phyloP scores from a whole-genome alignment of 2,113 vertebrate species.

The Ptilonorhynchus violaceus region DNA sequence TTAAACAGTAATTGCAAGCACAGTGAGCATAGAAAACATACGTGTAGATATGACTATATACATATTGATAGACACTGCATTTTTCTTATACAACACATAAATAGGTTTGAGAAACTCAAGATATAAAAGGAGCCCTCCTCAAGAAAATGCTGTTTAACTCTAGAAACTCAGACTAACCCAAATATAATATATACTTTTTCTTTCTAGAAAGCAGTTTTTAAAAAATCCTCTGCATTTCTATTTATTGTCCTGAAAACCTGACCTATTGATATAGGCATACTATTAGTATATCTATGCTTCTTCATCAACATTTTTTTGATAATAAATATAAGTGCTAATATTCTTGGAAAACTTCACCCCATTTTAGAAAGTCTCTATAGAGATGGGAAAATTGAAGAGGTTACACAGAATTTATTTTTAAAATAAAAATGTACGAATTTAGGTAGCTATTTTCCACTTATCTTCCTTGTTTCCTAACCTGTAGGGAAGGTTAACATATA shows the following conservation, averaged over 20 bases:
- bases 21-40: not conserved
- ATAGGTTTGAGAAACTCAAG: not conserved
- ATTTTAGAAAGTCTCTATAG: not conserved
- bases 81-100: not conserved
- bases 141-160: not conserved
- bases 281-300: not conserved
- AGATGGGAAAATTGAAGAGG: not conserved
- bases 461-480: not conserved
- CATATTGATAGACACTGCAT: fast-evolving
- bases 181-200: not conserved
- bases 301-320: not conserved
- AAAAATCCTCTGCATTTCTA: not conserved
- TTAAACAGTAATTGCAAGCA: not conserved
- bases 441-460: not conserved
- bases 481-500: not conserved
- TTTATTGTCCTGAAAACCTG: not conserved
- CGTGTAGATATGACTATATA: not conserved
- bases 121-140: not conserved
- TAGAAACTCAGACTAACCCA: not conserved
- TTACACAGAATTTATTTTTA: not conserved
- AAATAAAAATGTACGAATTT: constrained; percentile 5
- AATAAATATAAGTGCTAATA: not conserved
- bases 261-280: not conserved
- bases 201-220: not conserved
- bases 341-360: not conserved